Evolutionary conservation across 2,113 vertebrate genomes (phyloP), one percentile per base, ranked within the genome.

Genomic region (Pterophyllum scalare): DNA sequence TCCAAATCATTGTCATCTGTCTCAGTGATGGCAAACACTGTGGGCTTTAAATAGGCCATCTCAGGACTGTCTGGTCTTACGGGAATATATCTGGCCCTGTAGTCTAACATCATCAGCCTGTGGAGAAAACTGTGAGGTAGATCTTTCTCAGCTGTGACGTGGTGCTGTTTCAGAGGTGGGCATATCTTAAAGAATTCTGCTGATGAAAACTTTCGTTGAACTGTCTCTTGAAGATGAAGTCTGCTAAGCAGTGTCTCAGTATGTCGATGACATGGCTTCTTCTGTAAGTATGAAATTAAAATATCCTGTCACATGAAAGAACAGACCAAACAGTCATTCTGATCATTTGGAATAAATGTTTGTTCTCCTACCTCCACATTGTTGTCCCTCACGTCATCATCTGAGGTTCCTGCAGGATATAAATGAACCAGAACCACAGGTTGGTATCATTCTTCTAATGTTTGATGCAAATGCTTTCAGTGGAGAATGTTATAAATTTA

Each of bases 111-210:
- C 86, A 83, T 82, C 13, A 91, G 24, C 28, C 24, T 82, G 14
- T 88, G 85, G 26, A 87, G 62, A 81, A 95, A 97, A 46, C 85
- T 91, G 56, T 87, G 78, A 31, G 92, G 87, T 17, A 96, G 80
- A 6, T 96, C 87, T 10, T 24, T 26, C 72, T 95, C 95, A 76
- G 72, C 87, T 43, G 15, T 79, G 1, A 72, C 43, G 35, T 62
- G 2, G 1, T 61, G 17, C 38, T 80, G 61, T 79, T 60, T 85
- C 9, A 89, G 11, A 74, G 74, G 3, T 76, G 80, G 77, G 31
- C 28, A 43, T 60, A 96, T 91, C 40, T 91, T 24, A 43, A 96
- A 92, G 85, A 96, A 92, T 35, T 94, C 79, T 43, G 74, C 38
- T 43, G 57, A 91, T 26, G 64, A 79, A 84, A 95, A 89, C 49